phyloP scores from a whole-genome alignment of 1,140 invertebrate genomes.

The Cydia splendana region DNA sequence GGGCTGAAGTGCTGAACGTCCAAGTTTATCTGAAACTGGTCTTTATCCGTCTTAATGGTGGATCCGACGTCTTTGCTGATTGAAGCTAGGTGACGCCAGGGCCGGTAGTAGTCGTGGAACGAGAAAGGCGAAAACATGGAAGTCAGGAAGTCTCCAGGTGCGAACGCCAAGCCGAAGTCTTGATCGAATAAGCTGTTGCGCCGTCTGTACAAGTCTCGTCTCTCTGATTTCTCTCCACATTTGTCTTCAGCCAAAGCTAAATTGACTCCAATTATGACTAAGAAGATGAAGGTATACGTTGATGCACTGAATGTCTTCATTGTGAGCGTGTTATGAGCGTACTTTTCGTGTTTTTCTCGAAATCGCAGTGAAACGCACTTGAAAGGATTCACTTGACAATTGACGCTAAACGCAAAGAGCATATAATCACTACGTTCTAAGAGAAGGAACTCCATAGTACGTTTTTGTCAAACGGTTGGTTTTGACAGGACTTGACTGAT shows the following conservation, averaged over 20 bases:
- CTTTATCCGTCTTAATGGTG: constrained; percentile 74
- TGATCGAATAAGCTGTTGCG: constrained; percentile 51
- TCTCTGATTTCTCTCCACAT: constrained; percentile 41
- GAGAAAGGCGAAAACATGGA: constrained; percentile 62
- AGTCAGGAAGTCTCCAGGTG: constrained; percentile 62
- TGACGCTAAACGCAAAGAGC: constrained; percentile 39
- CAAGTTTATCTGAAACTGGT: constrained; percentile 64
- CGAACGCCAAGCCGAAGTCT: constrained; percentile 58
- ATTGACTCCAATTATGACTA: constrained; percentile 34
- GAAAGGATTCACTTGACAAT: background rate
- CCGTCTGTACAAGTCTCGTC: constrained; percentile 18
- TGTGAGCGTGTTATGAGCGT: constrained; percentile 8
- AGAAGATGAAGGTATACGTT: constrained; percentile 38
- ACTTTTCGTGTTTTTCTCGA: constrained; percentile 4
- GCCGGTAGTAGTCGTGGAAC: constrained; percentile 73
- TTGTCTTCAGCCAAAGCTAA: constrained; percentile 48
- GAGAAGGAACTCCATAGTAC: too few species aligned
- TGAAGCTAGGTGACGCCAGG: constrained; percentile 83
- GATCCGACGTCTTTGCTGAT: constrained; percentile 77
- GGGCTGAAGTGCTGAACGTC: constrained; percentile 80
- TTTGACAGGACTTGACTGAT: too few species aligned
- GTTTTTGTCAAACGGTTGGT: too few species aligned
- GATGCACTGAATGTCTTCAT: constrained; percentile 45
- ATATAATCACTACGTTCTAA: too few species aligned
- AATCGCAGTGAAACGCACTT: background rate